Evolutionary conservation across 2,797 vertebrate species (phyloP), one percentile per base, ranked within the genome.

Genomic region (Brachyalestes nurse): DNA sequence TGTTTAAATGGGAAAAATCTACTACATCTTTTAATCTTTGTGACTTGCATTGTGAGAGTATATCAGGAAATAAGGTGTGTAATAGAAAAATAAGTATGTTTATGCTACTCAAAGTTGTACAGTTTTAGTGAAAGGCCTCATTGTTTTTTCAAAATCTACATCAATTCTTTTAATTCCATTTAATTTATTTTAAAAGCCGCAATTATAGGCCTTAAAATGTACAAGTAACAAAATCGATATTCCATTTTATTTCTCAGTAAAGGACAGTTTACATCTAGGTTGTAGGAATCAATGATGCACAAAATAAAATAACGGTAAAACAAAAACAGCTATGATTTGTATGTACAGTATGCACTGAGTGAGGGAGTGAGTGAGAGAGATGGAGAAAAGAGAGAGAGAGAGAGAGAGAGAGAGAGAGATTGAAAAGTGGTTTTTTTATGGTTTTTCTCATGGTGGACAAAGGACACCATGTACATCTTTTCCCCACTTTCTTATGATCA

Each of bases 361-460:
- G 49, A 58, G 75, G 45, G 66, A 3, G 34, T 23, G 34, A 14
- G 75, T 1, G 61, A n/a, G 60, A 0, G 58, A 5, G 53, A 5
- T 38, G 13, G 19, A 38, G 23, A 21, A 70, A n/a, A 58, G 58
- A 28, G 49, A 14, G 53, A 21, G 42, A 58, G 57, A 40, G 60
- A 51, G 62, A 51, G n/a, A n/a, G n/a, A 28, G 49, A 14, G 53
- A 21, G 42, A 58, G 57, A 40, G 60, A 51, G 62, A 51, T 57
- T 58, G 23, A 75, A 25, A 58, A 55, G 57, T 72, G 80, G 42
- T 7, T 57, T 21, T 71, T 72, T 81, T 47, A 12, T 61, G 65
- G 58, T 66, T 72, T 82, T 73, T 82, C 42, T 72, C 55, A 77
- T 82, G 73, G 60, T 45, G 55, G 19, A 79, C 71, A 82, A 82